Evolutionary conservation across 2,797 vertebrate genomes (phyloP), one percentile per base, ranked within the genome.

Genomic region (Sitta carolinensis): DNA sequence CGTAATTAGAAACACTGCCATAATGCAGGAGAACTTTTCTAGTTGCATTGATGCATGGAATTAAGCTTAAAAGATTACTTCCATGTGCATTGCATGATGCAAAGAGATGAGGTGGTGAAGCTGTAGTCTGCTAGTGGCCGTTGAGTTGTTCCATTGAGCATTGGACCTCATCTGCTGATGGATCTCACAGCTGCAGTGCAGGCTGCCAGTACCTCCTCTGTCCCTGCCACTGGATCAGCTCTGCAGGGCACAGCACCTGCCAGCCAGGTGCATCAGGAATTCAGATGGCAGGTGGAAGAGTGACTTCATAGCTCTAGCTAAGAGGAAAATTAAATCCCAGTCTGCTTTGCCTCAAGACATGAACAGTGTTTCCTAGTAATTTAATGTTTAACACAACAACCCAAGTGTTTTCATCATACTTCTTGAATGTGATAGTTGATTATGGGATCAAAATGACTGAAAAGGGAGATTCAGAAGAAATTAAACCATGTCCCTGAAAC

Each of bases 101-200:
- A 79, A 61, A 50, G 70, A 75, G 54, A 26, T 16, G 43, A 54
- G 13, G 29, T 11, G 43, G 34, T 32, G 67, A 62, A 83, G 54
- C 62, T 72, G 38, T 12, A n/a, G 70, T 25, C 27, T 34, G 36
- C 21, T 54, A 13, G 17, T 1, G 0, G 7, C 15, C 0, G 0
- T 30, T 47, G 22, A 47, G n/a, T 34, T 20, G 29, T 59, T 77
- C 58, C 66, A 38, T 30, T 20, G 43, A 27, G 30, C 0, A 0
- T 12, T 2, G 1, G 66, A 10, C 18, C 30, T 84, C 54, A 23
- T 45, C 61, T 54, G 50, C 63, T 45, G 30, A 48, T 17, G 40
- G 76, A 32, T 7, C 34, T 15, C 43, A 25, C 1, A 2, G 38
- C 34, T 6, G 3, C 13, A 17, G 59, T 2, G 13, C 52, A 54